Conservation (phyloP, 2,888 invertebrate genomes). For the Ennomos fuscantarius region DNA sequence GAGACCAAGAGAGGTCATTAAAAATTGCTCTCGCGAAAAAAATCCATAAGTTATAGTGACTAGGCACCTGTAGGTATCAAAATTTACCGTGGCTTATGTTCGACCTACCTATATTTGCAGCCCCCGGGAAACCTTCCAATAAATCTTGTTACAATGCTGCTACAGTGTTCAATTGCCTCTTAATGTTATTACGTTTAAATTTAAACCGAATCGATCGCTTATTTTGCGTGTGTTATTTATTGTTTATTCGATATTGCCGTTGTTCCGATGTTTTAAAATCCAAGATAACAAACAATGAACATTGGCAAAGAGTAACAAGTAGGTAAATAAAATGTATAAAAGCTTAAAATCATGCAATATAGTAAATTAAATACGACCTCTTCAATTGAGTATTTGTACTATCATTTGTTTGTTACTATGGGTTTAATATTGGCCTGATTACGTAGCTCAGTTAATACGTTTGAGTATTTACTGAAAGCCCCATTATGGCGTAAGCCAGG, state of each 20-base stretch:
- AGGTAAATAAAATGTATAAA: background rate
- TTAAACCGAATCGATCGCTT: slow-evolving; percentile 26
- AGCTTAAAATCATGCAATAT: background rate
- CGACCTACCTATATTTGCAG: slow-evolving; percentile 38
- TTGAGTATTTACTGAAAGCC: slow-evolving; percentile 32
- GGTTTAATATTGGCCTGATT: slow-evolving; percentile 9
- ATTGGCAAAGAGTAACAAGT: slow-evolving; percentile 20
- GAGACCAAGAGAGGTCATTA: background rate
- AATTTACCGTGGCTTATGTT: slow-evolving; percentile 37
- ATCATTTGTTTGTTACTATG: background rate
- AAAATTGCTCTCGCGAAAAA: slow-evolving; percentile 24
- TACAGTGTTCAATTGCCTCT: slow-evolving; percentile 35
- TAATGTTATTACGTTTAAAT: slow-evolving; percentile 34
- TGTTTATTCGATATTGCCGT: slow-evolving; percentile 21
- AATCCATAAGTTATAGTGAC: slow-evolving; percentile 31
- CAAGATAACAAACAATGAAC: slow-evolving; percentile 13
- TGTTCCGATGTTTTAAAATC: slow-evolving; percentile 13
- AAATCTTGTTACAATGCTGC: slow-evolving; percentile 40
- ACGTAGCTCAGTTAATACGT: slow-evolving; percentile 18
- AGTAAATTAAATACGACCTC: background rate
- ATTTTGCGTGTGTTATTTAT: slow-evolving; percentile 28
- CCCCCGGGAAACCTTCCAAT: slow-evolving; percentile 36
- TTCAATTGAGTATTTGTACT: background rate
- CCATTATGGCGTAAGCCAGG: slow-evolving; percentile 38
- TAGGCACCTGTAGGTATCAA: slow-evolving; percentile 37